These are phyloP conservation scores for Pygoscelis antarcticus DNA, from an alignment of 2,113 vertebrate species.

Conservation along the genomic window DNA sequence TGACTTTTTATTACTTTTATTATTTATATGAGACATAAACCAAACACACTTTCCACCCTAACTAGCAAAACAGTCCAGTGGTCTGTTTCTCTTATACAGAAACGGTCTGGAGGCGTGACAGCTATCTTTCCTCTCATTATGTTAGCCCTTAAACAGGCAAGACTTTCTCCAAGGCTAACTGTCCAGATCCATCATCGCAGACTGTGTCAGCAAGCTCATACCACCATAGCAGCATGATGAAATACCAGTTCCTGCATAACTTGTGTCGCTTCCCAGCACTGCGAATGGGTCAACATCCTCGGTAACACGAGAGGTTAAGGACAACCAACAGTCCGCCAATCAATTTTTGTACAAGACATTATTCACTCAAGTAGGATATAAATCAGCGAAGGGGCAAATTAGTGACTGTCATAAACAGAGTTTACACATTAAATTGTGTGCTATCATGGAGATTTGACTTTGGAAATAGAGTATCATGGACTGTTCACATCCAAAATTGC, in stretches of 20 bases:
- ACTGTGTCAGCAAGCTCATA: not conserved
- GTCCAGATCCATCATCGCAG: not conserved
- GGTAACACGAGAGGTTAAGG: not conserved
- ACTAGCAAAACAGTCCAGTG: not conserved
- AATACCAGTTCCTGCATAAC: not conserved
- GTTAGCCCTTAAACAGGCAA: conserved; percentile 22
- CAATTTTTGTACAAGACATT: not conserved
- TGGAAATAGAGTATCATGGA: not conserved
- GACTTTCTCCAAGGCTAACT: not conserved
- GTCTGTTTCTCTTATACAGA: conserved; percentile 7
- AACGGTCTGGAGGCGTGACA: not conserved
- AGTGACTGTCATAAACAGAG: not conserved
- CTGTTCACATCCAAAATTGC: not conserved
- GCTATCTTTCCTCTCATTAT: not conserved
- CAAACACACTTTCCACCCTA: conserved; percentile 24
- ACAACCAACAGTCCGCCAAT: not conserved
- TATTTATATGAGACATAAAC: conserved; percentile 52
- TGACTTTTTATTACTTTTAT: conserved; percentile 42
- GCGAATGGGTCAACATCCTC: not conserved
- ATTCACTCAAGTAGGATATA: not conserved
- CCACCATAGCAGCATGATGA: not conserved
- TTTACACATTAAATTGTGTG: not conserved
- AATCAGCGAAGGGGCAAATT: not conserved
- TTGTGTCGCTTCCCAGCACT: not conserved
- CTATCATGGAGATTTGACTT: not conserved